Evolutionary conservation across 2,797 vertebrate species (phyloP), one percentile per base, ranked within the genome.

Genomic region (Pseudocheirus occidentalis): DNA sequence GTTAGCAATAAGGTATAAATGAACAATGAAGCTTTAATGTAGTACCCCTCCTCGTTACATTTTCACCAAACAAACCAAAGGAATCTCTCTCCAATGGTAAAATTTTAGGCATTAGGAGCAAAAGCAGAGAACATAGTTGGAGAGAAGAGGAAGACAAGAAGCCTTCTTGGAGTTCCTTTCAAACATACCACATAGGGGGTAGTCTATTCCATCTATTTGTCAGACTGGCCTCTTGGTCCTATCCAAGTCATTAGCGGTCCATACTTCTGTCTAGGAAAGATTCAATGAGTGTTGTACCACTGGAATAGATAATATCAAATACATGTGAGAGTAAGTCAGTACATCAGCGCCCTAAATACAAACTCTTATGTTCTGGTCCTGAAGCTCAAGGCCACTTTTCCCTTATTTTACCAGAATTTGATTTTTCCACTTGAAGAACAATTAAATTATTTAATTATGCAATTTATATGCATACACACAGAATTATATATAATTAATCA

Each of bases 401-500:
- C 62, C 62, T 96, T 52, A 40, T 81, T 94, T 55, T 55, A 93
- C 58, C 95, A 92, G 94, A 66, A 52, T 53, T 57, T 10, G 10
- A 57, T 18, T 94, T 93, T 93, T 62, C 59, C 46, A 91, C n/a
- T 59, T 24, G 34, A 66, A n/a, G 59, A n/a, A 66, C 59, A 73
- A 73, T 66, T 66, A n/a, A 59, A 31, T 62, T 56, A 56, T 56
- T 56, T 56, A 56, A 56, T 56, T 56, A 56, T 24, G 5, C 21
- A 4, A 21, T 56, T 56, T 56, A n/a, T 56, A 56, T 56, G 18
- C 24, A 21, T 21, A 56, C 55, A 56, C 55, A 56, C 16, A 40
- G n/a, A 93, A 96, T 55, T 92, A 95, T 54, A 96, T 90, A 73
- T 95, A 95, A 95, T 90, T 73, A 54, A 11, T 54, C 53, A 54